These are phyloP conservation scores for Oegoconia quadripuncta DNA, from an alignment of 2,888 invertebrate genomes.

Conservation along the genomic window DNA sequence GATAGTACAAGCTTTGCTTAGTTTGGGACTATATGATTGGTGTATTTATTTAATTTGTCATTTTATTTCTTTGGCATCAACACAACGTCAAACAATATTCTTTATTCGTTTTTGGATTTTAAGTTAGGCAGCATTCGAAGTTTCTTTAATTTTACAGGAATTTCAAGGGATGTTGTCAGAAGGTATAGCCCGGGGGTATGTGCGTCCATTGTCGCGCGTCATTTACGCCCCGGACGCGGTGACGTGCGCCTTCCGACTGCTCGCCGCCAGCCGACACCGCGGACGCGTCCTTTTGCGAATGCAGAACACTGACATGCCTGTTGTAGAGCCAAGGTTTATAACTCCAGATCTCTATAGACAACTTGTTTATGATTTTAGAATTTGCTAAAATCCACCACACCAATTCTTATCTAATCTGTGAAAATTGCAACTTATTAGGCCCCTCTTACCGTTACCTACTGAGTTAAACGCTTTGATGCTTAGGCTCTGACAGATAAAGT, in stretches of 20 bases:
- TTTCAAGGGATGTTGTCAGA: constrained; percentile 38
- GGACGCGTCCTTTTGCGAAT: constrained; percentile 45
- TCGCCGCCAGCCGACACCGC: constrained; percentile 39
- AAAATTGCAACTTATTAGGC: too few relatives aligned
- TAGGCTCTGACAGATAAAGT: too few relatives aligned
- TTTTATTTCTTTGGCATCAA: too few relatives aligned
- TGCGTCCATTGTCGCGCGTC: constrained; percentile 47
- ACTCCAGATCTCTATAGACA: not conserved
- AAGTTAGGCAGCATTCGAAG: not conserved
- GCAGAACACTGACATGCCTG: constrained; percentile 12
- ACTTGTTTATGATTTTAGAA: not conserved
- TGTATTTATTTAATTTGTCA: too few relatives aligned
- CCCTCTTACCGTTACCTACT: too few relatives aligned
- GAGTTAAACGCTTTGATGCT: too few relatives aligned
- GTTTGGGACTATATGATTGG: too few relatives aligned
- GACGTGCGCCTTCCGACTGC: constrained; percentile 42
- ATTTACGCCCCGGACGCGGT: constrained; percentile 33
- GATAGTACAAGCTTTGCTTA: too few relatives aligned
- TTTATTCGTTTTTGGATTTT: not conserved
- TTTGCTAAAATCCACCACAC: not conserved
- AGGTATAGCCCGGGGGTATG: constrained; percentile 45
- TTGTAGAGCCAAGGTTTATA: constrained; percentile 24
- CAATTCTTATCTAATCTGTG: too few relatives aligned
- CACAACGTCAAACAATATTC: not conserved
- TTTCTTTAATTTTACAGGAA: constrained; percentile 22